Percentiles rank a stretch among this genome's conserved stretches.
Evolutionary conservation across 2,797 vertebrate genomes (phyloP).

Genomic region (Chlorospingus semifuscus): DNA sequence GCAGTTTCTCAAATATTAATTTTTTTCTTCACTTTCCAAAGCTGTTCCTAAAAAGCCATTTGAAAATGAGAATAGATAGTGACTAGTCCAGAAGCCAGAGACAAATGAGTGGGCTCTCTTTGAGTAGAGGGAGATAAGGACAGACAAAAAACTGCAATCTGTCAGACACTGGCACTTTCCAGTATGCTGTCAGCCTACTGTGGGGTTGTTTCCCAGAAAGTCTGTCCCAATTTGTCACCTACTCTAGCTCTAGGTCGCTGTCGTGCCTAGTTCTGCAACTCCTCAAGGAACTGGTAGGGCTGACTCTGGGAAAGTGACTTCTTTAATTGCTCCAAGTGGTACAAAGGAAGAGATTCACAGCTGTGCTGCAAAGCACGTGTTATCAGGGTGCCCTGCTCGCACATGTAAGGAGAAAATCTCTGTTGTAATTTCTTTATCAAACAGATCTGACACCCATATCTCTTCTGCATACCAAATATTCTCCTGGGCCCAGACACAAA

Average conservation of each 20-base stretch:
- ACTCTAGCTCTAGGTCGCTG: background rate
- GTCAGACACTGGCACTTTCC: background rate
- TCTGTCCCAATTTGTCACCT: background rate
- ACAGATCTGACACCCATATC: background rate
- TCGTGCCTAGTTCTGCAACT: background rate
- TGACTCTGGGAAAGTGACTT: background rate
- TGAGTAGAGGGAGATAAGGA: background rate
- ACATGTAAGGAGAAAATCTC: background rate
- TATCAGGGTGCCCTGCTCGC: background rate
- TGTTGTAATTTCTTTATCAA: background rate
- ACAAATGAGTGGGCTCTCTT: background rate
- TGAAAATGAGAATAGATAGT: background rate
- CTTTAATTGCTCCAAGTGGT: background rate
- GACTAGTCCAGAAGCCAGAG: background rate
- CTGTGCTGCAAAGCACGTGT: background rate
- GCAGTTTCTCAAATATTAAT: background rate
- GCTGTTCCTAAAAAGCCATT: background rate
- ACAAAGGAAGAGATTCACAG: background rate
- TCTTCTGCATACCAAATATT: background rate
- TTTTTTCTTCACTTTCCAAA: background rate
- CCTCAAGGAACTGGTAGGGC: background rate
- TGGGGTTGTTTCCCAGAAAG: background rate
- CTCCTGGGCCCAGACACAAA: background rate
- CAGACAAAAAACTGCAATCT: background rate
- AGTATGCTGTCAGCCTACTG: fast-evolving